Conservation (phyloP, 2,888 invertebrate species). For the Tenthredo mesomela region DNA sequence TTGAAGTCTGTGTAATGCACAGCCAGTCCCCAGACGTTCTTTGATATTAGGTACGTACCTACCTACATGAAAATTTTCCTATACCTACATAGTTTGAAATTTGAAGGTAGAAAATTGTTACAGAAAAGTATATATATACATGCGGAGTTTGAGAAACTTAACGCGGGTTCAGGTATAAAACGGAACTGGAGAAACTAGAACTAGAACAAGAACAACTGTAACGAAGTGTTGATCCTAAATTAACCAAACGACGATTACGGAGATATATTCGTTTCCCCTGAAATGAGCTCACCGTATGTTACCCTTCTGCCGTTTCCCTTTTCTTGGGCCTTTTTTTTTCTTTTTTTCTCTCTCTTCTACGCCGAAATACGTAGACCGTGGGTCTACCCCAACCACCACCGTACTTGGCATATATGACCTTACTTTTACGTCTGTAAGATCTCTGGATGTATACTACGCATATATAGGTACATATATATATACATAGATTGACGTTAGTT, state of each 20-base stretch:
- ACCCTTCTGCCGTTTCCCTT: conserved; percentile 5
- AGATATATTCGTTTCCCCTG: conserved; percentile 1
- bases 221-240: conserved; percentile 34
- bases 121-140: neutral
- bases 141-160: neutral
- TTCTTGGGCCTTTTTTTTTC: neutral
- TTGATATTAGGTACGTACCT: neutral
- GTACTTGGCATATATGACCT: neutral
- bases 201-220: conserved; percentile 5
- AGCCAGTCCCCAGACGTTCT: neutral
- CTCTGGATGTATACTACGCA: neutral
- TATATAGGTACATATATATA: neutral
- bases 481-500: neutral
- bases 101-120: neutral
- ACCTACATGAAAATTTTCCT: neutral
- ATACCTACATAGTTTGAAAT: neutral
- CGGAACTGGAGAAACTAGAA: neutral
- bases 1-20: neutral
- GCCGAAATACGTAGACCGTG: neutral
- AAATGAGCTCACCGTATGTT: conserved; percentile 14
- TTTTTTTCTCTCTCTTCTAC: neutral
- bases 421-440: conserved; percentile 15
- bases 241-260: conserved; percentile 11
- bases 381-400: neutral
- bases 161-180: neutral